Evolutionary conservation across 2,113 vertebrate species (phyloP).

Genomic region (Solenodon paradoxus): DNA sequence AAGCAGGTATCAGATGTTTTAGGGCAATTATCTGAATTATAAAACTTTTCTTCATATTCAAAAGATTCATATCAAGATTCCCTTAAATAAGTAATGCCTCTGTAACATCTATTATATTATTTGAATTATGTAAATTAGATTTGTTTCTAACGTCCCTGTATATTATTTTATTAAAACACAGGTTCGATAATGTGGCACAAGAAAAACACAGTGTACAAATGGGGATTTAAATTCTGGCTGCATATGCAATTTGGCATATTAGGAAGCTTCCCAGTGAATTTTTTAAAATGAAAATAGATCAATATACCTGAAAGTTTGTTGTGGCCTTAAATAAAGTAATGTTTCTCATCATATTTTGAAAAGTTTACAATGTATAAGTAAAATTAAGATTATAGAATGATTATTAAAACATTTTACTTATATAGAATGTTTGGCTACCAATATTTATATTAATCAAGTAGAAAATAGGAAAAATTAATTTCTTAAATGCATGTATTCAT

Average conservation of each 20-base stretch:
- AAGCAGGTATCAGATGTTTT: neutral
- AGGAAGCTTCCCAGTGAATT: neutral
- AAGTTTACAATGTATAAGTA: neutral
- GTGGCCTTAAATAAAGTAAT: neutral
- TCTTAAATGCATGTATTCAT: neutral
- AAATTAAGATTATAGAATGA: neutral
- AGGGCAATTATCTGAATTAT: neutral
- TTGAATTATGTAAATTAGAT: conserved; percentile 3
- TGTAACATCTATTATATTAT: neutral
- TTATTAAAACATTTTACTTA: neutral
- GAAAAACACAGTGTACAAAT: neutral
- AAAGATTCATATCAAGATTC: neutral
- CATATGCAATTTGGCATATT: neutral
- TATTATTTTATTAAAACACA: neutral
- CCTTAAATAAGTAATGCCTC: conserved; percentile 30
- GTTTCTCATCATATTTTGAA: neutral
- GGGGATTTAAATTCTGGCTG: neutral
- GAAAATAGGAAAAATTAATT: neutral
- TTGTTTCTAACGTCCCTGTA: neutral
- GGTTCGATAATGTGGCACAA: neutral
- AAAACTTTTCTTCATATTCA: conserved; percentile 16
- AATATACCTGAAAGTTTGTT: neutral
- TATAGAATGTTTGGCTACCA: neutral
- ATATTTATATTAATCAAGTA: neutral
- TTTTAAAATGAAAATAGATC: neutral